Conservation (phyloP, 2,797 vertebrate species). For the Psittacula echo region DNA sequence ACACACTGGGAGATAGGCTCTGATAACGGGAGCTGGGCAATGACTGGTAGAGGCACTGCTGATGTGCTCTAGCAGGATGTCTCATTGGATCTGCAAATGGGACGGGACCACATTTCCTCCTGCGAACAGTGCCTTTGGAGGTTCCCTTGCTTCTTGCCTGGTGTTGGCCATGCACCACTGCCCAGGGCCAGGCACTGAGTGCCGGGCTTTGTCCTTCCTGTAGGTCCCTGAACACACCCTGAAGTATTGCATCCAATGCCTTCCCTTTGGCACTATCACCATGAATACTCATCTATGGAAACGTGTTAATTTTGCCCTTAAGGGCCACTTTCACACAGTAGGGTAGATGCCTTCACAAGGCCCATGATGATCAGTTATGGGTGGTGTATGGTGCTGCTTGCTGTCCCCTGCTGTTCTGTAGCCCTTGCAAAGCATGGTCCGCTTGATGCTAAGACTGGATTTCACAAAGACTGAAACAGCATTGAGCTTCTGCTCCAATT, state of each 20-base stretch:
- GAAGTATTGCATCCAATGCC: not conserved
- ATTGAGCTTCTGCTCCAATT: not conserved
- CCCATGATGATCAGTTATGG: fast-evolving
- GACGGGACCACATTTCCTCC: not conserved
- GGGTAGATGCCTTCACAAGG: not conserved
- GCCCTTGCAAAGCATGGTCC: not conserved
- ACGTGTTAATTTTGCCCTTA: not conserved
- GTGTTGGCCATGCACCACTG: not conserved
- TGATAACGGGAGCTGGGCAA: not conserved
- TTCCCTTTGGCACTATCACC: not conserved
- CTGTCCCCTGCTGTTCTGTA: not conserved
- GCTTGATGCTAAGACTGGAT: not conserved
- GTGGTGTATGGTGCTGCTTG: not conserved
- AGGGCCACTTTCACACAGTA: not conserved
- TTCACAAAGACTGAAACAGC: not conserved
- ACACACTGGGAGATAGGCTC: not conserved
- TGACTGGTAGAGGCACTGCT: not conserved
- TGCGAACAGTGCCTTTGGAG: not conserved
- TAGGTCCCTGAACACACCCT: not conserved
- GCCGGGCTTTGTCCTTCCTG: not conserved
- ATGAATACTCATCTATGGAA: not conserved
- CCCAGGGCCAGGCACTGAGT: not conserved
- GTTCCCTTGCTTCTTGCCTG: not conserved
- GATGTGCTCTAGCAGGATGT: not conserved
- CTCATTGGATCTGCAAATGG: fast-evolving